Base-by-base conservation (phyloP, 2,888 invertebrate species). In the Fragum fragum region DNA sequence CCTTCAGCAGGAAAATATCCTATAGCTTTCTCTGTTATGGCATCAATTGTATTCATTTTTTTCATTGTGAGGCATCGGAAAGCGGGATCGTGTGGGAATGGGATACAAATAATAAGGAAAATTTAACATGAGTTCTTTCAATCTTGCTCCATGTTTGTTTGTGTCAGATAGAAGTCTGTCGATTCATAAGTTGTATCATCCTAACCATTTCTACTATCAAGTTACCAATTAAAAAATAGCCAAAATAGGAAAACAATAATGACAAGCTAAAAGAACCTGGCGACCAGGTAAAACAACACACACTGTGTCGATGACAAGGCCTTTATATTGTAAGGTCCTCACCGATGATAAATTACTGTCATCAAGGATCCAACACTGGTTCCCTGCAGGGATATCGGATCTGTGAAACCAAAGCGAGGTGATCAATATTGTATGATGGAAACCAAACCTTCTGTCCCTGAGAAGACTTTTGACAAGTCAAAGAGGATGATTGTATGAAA, bases 261-360 rank as follows among this genome's bases (percentile, higher is more conserved):
- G 47, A 47, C 47, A 47, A 47, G 47, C 14, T 47, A 47, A 47
- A 47, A 47, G 7, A 5, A 16, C 47, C 47, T 47, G 47, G 18
- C 26, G 36, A 21, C 63, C 32, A 63, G 63, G 63, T 63, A 63
- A 63, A 63, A n/a, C 36, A 63, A 63, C 32, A 29, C 63, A 63
- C 36, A 63, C 63, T 32, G 63, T 23, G 63, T 32, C n/a, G 36
- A 9, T 63, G 63, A 63, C 63, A 63, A 21, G 32, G n/a, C 63
- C 63, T 63, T 63, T 36, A 28, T 63, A 63, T 2, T 29, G 18
- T 28, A 63, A 18, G 23, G 63, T 63, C 63, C 36, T 63, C 63
- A 36, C 21, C 11, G 16, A 63, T 32, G 63, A 63, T 63, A 36
- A 36, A 63, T 63, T 14, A 18, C 28, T n/a, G n/a, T 63, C 63